phyloP scores from a whole-genome alignment of 1,140 invertebrate genomes.

The Pseudomyrmex dendroicus region DNA sequence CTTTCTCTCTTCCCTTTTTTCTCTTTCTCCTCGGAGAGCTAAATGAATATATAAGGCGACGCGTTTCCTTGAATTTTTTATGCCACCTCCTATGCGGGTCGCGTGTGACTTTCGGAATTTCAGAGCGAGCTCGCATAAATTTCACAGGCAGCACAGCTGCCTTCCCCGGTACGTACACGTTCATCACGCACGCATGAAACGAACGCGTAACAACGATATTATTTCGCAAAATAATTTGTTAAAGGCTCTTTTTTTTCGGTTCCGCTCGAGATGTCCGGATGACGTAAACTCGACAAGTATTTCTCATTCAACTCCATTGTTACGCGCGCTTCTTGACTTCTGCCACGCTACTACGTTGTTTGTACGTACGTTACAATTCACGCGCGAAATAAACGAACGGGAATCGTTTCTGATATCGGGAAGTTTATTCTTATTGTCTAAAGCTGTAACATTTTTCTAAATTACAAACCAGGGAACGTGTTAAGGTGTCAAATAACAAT shows the following conservation, averaged over 20 bases:
- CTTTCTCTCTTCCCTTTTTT: background rate
- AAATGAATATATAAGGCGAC: background rate
- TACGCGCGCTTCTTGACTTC: conserved; percentile 15
- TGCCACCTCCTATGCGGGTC: background rate
- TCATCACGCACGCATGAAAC: background rate
- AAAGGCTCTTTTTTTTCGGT: conserved; percentile 4
- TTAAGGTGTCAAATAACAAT: background rate
- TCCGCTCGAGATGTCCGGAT: background rate
- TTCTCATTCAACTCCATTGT: conserved; percentile 7
- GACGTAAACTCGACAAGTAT: conserved; percentile 18
- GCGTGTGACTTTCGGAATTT: background rate
- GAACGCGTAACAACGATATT: conserved; percentile 3
- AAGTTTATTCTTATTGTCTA: background rate
- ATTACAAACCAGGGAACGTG: background rate
- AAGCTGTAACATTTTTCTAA: too few species aligned
- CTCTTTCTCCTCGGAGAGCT: background rate
- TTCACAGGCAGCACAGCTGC: background rate
- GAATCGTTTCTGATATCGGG: background rate
- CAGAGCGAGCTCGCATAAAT: background rate
- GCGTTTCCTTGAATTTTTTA: conserved; percentile 32
- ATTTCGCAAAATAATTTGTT: conserved; percentile 19
- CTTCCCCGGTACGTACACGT: background rate
- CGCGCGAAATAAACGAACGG: background rate
- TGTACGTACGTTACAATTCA: too few species aligned
- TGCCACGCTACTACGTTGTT: background rate